phyloP scores from a whole-genome alignment of 2,113 vertebrate genomes.

The Sakesphorus luctuosus region DNA sequence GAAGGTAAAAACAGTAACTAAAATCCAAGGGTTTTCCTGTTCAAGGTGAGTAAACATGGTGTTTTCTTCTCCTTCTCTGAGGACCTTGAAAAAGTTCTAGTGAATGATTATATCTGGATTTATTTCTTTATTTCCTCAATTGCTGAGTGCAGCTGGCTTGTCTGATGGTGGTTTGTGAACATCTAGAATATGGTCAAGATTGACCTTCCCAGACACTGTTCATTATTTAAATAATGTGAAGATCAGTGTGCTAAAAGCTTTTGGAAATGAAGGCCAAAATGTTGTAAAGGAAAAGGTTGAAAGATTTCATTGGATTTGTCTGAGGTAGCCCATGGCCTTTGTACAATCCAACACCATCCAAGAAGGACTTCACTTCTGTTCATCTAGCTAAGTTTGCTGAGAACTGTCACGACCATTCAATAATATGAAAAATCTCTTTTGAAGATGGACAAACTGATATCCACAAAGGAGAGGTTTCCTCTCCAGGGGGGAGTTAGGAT shows the following conservation, averaged over 20 bases:
- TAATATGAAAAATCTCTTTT: slow-evolving; percentile 8
- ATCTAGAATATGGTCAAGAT: neutral
- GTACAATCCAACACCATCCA: neutral
- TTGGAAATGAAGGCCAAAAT: neutral
- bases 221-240: neutral
- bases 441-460: slow-evolving; percentile 36
- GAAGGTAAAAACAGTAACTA: neutral
- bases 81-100: neutral
- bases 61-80: neutral
- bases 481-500: slow-evolving; percentile 34
- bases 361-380: neutral
- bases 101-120: neutral
- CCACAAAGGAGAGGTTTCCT: slow-evolving; percentile 35
- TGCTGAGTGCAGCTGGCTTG: neutral
- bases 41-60: neutral
- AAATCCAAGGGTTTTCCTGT: neutral
- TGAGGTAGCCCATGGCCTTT: neutral
- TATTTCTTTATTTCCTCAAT: neutral
- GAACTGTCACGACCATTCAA: neutral
- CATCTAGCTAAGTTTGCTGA: neutral
- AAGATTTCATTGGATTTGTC: neutral
- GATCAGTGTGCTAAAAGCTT: neutral
- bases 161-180: neutral
- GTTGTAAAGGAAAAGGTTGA: neutral
- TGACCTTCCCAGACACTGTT: neutral